These are phyloP conservation scores for Heliconius melpomene DNA, from an alignment of 1,140 invertebrate species.

Conservation along the genomic window DNA sequence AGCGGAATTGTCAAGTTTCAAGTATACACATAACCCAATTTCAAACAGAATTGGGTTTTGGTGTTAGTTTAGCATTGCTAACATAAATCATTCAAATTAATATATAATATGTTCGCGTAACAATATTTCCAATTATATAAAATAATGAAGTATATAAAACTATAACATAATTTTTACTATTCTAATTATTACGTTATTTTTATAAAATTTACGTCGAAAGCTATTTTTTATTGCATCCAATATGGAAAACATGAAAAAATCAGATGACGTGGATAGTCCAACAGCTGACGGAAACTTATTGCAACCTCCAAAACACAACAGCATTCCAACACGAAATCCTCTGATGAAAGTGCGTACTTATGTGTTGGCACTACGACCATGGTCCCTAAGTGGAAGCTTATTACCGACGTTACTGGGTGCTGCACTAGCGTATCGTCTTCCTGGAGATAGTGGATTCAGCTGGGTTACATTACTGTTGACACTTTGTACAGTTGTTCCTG, in stretches of 20 bases:
- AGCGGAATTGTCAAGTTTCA: conserved; percentile 18
- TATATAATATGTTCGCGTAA: neutral
- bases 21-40: conserved; percentile 37
- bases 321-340: conserved; percentile 69
- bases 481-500: conserved; percentile 91
- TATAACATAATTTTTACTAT: conserved; percentile 23
- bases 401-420: conserved; percentile 94
- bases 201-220: conserved; percentile 9
- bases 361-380: conserved; percentile 92
- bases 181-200: conserved; percentile 8
- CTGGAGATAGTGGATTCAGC: conserved; percentile 87
- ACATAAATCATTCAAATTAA: conserved; percentile 14
- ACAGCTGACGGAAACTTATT: conserved; percentile 70
- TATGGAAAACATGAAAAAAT: conserved; percentile 55
- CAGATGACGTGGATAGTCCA: conserved; percentile 58
- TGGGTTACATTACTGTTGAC: conserved; percentile 90
- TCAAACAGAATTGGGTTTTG: conserved; percentile 34
- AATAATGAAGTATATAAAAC: conserved; percentile 14
- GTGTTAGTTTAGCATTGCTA: conserved; percentile 30
- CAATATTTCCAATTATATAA: conserved; percentile 5
- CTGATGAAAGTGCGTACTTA: conserved; percentile 94
- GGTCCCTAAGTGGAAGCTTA: conserved; percentile 95
- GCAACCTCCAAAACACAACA: conserved; percentile 66
- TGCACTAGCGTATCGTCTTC: conserved; percentile 91
- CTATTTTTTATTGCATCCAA: conserved; percentile 20